These are phyloP conservation scores for Mantis religiosa DNA, from an alignment of 2,888 invertebrate species.

Conservation along the genomic window DNA sequence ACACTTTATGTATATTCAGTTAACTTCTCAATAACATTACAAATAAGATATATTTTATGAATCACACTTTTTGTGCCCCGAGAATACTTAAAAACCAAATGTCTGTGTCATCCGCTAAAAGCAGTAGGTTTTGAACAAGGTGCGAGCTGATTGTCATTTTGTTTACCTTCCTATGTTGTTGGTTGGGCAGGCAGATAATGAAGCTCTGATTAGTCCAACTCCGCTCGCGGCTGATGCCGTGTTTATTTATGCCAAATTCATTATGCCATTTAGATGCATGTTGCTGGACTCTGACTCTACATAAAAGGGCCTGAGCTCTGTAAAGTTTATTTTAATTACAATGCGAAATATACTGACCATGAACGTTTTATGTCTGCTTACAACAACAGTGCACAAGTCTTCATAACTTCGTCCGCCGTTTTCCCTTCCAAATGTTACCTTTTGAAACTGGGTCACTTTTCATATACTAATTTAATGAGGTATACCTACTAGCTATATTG, in stretches of 20 bases:
- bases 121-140: not conserved
- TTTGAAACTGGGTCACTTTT: not conserved
- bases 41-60: too few species aligned
- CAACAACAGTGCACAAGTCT: not conserved
- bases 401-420: not conserved
- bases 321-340: not conserved
- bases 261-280: not conserved
- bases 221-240: not conserved
- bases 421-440: not conserved
- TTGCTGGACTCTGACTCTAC: not conserved
- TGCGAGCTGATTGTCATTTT: not conserved
- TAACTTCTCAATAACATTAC: too few species aligned
- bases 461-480: not conserved
- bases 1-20: too few species aligned
- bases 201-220: not conserved
- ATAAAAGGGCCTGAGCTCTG: not conserved
- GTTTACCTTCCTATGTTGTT: not conserved
- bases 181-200: not conserved
- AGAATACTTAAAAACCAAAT: too few species aligned
- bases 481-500: too few species aligned
- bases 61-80: too few species aligned
- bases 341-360: not conserved
- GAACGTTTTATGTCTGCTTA: not conserved
- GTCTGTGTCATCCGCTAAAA: not conserved
- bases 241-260: not conserved